These are phyloP conservation scores for Enteromius anoplus DNA, from an alignment of 2,797 vertebrate species.

Conservation along the genomic window DNA sequence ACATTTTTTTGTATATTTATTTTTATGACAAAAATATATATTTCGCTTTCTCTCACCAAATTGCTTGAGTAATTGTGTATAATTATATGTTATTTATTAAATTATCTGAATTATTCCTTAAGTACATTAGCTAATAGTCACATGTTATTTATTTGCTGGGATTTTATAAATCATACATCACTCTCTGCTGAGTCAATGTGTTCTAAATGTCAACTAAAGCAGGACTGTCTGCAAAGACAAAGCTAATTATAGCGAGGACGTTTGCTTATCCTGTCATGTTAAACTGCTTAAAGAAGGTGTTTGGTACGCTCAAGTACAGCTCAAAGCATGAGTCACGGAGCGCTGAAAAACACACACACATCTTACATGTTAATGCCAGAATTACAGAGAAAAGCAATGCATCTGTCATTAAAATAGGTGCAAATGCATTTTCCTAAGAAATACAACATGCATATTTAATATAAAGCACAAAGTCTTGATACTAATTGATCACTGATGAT, in stretches of 20 bases:
- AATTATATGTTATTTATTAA: neutral
- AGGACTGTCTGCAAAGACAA: conserved; percentile 13
- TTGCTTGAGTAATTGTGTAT: neutral
- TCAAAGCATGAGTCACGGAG: conserved; percentile 19
- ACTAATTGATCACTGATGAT: neutral
- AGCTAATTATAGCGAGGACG: conserved; percentile 1
- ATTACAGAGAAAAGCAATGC: neutral
- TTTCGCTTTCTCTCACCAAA: neutral
- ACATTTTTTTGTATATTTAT: neutral
- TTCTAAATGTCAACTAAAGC: neutral
- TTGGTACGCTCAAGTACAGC: conserved; percentile 24
- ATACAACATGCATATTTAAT: neutral
- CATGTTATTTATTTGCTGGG: neutral
- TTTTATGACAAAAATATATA: neutral
- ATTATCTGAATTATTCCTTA: neutral
- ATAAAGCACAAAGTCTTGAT: neutral
- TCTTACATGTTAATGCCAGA: neutral
- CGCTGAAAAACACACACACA: neutral
- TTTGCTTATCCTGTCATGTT: conserved; percentile 45
- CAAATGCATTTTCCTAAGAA: neutral
- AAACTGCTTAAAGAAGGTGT: conserved; percentile 41
- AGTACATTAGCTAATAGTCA: neutral
- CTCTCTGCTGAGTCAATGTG: neutral
- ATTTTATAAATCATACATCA: conserved; percentile 14
- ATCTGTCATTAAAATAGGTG: neutral